Percentiles rank a stretch among this genome's conserved stretches.
phyloP scores from a whole-genome alignment of 1,140 invertebrate genomes.

The Eueides isabella region DNA sequence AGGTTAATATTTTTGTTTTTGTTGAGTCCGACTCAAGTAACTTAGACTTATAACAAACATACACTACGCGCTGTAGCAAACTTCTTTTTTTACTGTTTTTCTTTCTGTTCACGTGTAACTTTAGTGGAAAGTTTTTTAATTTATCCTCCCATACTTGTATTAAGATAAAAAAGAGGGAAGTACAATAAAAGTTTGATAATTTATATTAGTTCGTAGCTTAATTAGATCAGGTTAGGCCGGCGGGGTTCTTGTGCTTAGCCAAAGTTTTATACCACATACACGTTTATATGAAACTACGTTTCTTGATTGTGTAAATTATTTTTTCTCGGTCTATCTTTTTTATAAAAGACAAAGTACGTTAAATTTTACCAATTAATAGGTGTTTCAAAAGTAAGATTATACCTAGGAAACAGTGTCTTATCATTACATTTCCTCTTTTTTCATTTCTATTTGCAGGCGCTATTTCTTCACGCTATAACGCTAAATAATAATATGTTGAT shows the following conservation, averaged over 20 bases:
- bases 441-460: too few species aligned
- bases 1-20: constrained; percentile 9
- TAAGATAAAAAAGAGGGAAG: constrained; percentile 21
- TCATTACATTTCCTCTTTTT: too few species aligned
- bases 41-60: background rate
- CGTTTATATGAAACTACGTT: background rate
- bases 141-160: constrained; percentile 3
- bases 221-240: background rate
- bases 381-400: too few species aligned
- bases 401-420: too few species aligned
- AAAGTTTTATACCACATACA: background rate
- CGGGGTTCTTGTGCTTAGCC: background rate
- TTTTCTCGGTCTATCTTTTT: too few species aligned
- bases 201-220: constrained; percentile 7
- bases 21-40: background rate
- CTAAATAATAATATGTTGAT: too few species aligned
- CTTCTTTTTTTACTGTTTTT: constrained; percentile 15
- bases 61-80: background rate
- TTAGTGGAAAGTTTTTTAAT: constrained; percentile 25
- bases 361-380: too few species aligned
- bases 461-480: too few species aligned
- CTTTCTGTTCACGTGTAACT: constrained; percentile 10
- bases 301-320: background rate
- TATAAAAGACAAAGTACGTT: too few species aligned
- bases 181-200: constrained; percentile 10